Conservation (phyloP, 2,797 vertebrate species). For the Champsocephalus esox region DNA sequence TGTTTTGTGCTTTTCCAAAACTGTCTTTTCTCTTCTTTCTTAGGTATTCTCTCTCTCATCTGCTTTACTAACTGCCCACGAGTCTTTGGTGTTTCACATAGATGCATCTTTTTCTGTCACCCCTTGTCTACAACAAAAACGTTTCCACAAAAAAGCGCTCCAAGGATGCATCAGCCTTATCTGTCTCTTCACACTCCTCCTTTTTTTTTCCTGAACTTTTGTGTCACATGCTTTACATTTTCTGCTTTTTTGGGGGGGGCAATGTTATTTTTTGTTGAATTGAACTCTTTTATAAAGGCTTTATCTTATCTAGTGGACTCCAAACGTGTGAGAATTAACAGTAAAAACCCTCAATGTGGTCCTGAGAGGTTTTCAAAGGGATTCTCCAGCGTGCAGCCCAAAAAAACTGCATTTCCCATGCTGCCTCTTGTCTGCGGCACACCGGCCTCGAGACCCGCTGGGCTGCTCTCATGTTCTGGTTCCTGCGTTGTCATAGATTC, state of each 20-base stretch:
- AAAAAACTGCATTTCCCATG: conserved; percentile 82
- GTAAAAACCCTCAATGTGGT: conserved; percentile 42
- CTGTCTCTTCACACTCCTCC: conserved; percentile 73
- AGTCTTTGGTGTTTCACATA: conserved; percentile 89
- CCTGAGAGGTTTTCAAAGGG: conserved; percentile 56
- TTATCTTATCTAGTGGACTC: conserved; percentile 71
- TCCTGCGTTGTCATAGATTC: conserved; percentile 97
- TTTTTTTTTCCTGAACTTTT: conserved; percentile 78
- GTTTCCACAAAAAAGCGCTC: conserved; percentile 75
- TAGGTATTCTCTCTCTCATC: conserved; percentile 98
- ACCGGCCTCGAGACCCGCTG: conserved; percentile 61
- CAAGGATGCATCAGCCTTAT: conserved; percentile 85
- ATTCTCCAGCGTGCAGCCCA: conserved; percentile 50
- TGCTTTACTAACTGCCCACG: conserved; percentile 93
- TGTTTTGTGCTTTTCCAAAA: conserved; percentile 89
- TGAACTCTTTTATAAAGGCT: conserved; percentile 80
- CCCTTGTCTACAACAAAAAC: conserved; percentile 84
- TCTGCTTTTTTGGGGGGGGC: conserved; percentile 57
- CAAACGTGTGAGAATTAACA: conserved; percentile 45
- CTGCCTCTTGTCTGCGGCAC: conserved; percentile 75
- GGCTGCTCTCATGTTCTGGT: conserved; percentile 92
- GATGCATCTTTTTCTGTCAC: conserved; percentile 86
- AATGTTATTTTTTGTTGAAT: conserved; percentile 58
- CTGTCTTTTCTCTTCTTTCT: conserved; percentile 92
- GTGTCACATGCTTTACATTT: conserved; percentile 77